phyloP scores from a whole-genome alignment of 1,140 invertebrate species.

The Agrypnia vestita region DNA sequence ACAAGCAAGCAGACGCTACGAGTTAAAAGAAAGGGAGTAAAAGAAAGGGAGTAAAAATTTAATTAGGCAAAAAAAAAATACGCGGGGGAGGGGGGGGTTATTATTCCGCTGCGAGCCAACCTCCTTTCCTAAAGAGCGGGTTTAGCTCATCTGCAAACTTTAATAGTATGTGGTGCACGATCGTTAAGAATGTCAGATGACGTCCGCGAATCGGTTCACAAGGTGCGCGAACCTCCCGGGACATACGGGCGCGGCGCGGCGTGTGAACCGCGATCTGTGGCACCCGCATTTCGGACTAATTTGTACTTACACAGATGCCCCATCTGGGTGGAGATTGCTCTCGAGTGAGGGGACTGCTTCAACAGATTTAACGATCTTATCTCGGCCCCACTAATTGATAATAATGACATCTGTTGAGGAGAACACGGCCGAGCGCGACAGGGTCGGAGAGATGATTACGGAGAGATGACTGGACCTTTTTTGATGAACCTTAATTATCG shows the following conservation, averaged over 20 bases:
- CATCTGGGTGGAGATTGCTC: conserved; percentile 20
- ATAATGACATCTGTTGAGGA: conserved; percentile 31
- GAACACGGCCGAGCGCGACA: conserved; percentile 7
- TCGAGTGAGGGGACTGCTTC: conserved; percentile 20
- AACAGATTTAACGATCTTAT: conserved; percentile 42
- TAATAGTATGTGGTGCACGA: too few relatives aligned
- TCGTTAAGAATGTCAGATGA: background rate
- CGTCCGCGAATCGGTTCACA: background rate
- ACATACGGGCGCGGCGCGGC: background rate
- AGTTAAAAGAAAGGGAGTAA: too few relatives aligned
- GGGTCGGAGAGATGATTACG: background rate
- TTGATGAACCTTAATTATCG: conserved; percentile 7
- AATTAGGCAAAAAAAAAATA: too few relatives aligned
- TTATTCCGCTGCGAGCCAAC: too few relatives aligned
- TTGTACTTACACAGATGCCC: conserved; percentile 14
- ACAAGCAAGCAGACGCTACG: too few relatives aligned
- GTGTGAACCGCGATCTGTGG: conserved; percentile 13
- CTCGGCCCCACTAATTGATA: conserved; percentile 33
- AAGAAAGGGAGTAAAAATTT: too few relatives aligned
- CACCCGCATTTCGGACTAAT: conserved; percentile 43
- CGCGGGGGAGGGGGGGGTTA: too few relatives aligned
- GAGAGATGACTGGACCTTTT: conserved; percentile 25
- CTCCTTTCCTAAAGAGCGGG: too few relatives aligned
- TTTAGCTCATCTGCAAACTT: too few relatives aligned
- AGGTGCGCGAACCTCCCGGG: background rate